Evolutionary conservation across 2,888 invertebrate genomes (phyloP), one percentile per base, ranked within the genome.

Genomic region (Megaustenia siamemsis): DNA sequence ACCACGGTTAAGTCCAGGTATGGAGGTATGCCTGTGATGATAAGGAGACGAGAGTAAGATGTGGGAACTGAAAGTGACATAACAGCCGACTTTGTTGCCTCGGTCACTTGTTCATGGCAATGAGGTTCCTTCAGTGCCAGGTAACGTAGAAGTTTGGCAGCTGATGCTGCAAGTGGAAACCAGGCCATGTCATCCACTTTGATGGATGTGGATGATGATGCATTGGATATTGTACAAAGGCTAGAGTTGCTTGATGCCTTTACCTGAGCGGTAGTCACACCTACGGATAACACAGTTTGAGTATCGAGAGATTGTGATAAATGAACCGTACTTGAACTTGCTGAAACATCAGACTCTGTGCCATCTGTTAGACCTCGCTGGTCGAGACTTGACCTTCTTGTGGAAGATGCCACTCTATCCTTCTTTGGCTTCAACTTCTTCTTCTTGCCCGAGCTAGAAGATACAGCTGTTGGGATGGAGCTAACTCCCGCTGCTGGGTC

Each of bases 381-480:
- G 28, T 88, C 88, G 32, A 78, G 32, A 63, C 78, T 83, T 49
- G 88, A 85, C 38, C 84, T 73, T 60, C 83, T 73, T 12, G 77
- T 76, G 8, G 86, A 76, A 3, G 84, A 35, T 43, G 82, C 60
- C 10, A 84, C 88, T 83, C 87, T 86, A 85, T 88, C 84, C 63
- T 92, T 86, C 83, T 93, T 93, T 8, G 92, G 91, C 86, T 93
- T 93, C 66, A 93, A 83, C 78, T 93, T 93, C 87, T 93, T 93
- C 84, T 92, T 88, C 87, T 93, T 93, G 53, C 90, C 89, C 4
- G 90, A 84, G 12, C 91, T n/a, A 24, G 90, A 90, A 0, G 92
- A 91, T 84, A 91, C 92, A 15, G 87, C 49, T 85, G 88, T 28
- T 78, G 86, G 45, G 73, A 86, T 83, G 49, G 86, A 81, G n/a